Evolutionary conservation across 2,113 vertebrate species (phyloP), one percentile per base, ranked within the genome.

Genomic region (Lampris incognitus): DNA sequence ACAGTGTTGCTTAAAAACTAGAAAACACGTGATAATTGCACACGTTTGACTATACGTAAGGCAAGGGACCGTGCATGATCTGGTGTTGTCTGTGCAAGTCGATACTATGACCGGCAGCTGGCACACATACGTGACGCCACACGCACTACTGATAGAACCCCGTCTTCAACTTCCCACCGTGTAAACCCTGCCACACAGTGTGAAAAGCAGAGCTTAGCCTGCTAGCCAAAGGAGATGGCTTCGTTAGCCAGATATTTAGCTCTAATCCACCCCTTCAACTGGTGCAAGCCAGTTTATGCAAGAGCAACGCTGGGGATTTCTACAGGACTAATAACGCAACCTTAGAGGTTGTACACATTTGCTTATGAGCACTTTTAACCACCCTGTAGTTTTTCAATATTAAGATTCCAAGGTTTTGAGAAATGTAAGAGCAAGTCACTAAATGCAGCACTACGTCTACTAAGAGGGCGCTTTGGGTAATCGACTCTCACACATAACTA

Each of bases 61-160:
- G 62, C 67, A 66, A 57, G n/a, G 78, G 57, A 90, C 85, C 81
- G 81, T 65, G 85, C 81, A 82, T 65, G 85, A 91, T 77, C 87
- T 69, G 57, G 61, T 71, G 72, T 61, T 89, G 76, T 85, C 72
- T 89, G 79, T 44, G 58, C 37, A 59, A 55, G 39, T 72, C 72
- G 55, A 9, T 46, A 82, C 49, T 2, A 70, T 62, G 37, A 78
- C 78, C 78, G 42, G 73, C 54, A 66, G 65, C 60, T 83, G 72
- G 74, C 71, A 63, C 74, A 57, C 40, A 11, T 24, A 24, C 57
- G 56, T 81, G 71, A 73, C 78, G 24, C 71, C 62, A 83, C 69
- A 61, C 70, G 75, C 65, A 39, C 40, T 50, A 67, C 37, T 0
- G 46, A 51, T 51, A 77, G 44, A 24, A 52, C 57, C 51, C 75